Percentiles rank a stretch among this genome's conserved stretches.
Conservation (phyloP, 2,888 invertebrate species). For the Linnaemya tessellans region DNA sequence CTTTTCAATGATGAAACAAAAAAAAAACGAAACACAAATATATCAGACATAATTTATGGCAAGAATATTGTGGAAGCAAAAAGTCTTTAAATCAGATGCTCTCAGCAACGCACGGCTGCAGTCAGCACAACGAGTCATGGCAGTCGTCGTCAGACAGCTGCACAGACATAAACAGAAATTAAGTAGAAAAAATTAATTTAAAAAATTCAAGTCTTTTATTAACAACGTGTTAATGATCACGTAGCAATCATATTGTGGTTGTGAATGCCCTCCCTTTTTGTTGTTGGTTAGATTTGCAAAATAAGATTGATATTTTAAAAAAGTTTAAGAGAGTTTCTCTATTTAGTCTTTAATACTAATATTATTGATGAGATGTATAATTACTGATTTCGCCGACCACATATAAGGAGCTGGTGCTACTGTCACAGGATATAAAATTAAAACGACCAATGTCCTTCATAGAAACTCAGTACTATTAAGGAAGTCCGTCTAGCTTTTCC, state of each 20-base stretch:
- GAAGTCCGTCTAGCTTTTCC: too few relatives aligned
- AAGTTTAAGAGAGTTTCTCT: not conserved
- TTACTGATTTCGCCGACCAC: too few relatives aligned
- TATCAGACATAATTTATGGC: conserved; percentile 37
- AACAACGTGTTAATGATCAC: conserved; percentile 54
- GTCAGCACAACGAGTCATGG: not conserved
- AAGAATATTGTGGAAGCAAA: not conserved
- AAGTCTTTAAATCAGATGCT: not conserved
- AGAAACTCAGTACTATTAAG: too few relatives aligned
- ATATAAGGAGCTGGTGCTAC: too few relatives aligned
- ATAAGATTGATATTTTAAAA: not conserved
- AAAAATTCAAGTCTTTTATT: conserved; percentile 13
- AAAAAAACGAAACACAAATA: not conserved
- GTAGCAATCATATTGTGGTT: conserved; percentile 38
- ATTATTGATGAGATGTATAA: too few relatives aligned
- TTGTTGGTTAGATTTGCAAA: not conserved
- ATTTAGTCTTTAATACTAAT: too few relatives aligned
- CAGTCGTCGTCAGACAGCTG: conserved; percentile 3
- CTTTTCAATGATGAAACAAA: not conserved
- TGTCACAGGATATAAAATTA: too few relatives aligned
- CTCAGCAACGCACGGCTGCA: not conserved
- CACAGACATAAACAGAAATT: conserved; percentile 23
- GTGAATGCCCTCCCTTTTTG: conserved; percentile 14
- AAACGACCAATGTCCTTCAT: too few relatives aligned
- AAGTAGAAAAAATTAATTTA: not conserved